phyloP scores from a whole-genome alignment of 2,888 invertebrate species.

The Geophilus truncorum region DNA sequence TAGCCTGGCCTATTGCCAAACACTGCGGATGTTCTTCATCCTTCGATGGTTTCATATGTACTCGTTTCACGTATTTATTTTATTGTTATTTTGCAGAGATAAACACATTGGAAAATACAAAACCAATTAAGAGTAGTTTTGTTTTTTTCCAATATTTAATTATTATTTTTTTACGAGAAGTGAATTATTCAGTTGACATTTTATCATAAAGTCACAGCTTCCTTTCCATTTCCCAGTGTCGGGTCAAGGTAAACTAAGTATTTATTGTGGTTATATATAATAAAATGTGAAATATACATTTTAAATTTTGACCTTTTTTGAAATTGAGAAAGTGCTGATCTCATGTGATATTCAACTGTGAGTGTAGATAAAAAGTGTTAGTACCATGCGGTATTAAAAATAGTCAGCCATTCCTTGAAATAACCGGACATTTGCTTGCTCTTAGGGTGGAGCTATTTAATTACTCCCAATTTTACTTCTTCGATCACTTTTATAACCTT shows the following conservation, averaged over 20 bases:
- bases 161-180: not conserved
- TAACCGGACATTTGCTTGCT: not conserved
- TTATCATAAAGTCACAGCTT: not conserved
- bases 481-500: not conserved
- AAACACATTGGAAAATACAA: not conserved
- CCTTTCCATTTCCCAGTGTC: not conserved
- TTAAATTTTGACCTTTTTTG: too few species aligned
- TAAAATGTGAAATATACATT: not conserved
- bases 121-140: not conserved
- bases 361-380: too few species aligned
- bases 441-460: not conserved
- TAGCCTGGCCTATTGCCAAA: not conserved
- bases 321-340: too few species aligned
- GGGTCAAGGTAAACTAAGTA: not conserved
- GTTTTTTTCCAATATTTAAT: not conserved
- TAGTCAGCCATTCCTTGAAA: not conserved
- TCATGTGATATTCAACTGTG: too few species aligned
- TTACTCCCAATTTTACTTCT: not conserved
- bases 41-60: not conserved
- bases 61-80: not conserved
- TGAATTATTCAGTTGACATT: not conserved
- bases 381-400: too few species aligned
- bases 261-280: not conserved
- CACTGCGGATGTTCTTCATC: not conserved
- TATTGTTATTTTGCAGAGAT: not conserved